Conservation (phyloP, 2,888 invertebrate species). For the Euclidia mi region DNA sequence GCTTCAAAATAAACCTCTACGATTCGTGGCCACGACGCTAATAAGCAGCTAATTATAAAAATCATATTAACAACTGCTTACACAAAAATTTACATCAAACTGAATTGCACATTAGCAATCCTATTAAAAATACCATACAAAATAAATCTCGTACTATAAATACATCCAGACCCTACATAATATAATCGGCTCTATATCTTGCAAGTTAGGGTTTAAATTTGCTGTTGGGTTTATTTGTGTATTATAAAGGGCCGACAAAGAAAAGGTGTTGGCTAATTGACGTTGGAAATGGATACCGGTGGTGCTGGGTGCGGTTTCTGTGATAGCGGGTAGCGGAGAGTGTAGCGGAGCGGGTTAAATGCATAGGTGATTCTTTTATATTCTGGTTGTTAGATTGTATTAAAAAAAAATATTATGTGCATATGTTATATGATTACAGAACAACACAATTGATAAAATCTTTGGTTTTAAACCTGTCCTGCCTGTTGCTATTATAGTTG, state of each 20-base stretch:
- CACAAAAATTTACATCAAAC: slow-evolving; percentile 37
- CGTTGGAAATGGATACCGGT: slow-evolving; percentile 70
- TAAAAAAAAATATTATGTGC: no score
- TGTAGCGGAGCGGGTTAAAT: slow-evolving; percentile 19
- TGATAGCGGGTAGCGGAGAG: slow-evolving; percentile 48
- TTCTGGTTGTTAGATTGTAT: no score
- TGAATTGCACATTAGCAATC: slow-evolving; percentile 58
- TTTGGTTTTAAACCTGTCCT: no score
- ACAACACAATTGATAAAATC: no score
- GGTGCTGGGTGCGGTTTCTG: slow-evolving; percentile 45
- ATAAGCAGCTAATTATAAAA: slow-evolving; percentile 27
- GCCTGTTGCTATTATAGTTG: no score
- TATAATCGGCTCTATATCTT: slow-evolving; percentile 30
- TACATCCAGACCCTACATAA: slow-evolving; percentile 1
- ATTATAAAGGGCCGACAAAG: slow-evolving; percentile 78
- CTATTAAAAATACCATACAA: slow-evolving; percentile 53
- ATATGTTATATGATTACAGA: no score
- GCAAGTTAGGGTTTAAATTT: slow-evolving; percentile 42
- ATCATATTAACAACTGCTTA: slow-evolving; percentile 31
- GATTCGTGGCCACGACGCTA: no score
- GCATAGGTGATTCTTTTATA: no score
- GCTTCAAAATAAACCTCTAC: no score
- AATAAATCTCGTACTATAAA: slow-evolving; percentile 37
- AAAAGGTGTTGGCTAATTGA: slow-evolving; percentile 84
- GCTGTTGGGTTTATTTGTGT: slow-evolving; percentile 60